Evolutionary conservation across 2,888 invertebrate species (phyloP).

Genomic region (Caenorhabditis sp.): DNA sequence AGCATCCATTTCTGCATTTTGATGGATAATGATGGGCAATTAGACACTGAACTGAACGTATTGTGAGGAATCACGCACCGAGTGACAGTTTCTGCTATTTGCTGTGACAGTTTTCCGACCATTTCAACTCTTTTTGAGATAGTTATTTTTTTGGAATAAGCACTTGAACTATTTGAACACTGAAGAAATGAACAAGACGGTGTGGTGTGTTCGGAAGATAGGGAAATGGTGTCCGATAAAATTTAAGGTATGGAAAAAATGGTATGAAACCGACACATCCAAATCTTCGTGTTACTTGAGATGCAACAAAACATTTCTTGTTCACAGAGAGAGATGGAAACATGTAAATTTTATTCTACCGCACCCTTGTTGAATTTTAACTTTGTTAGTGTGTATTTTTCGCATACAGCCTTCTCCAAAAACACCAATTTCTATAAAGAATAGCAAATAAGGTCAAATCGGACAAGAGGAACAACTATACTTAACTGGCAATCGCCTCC

Average conservation of each 20-base stretch:
- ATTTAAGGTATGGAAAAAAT: background rate
- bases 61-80: conserved; percentile 55
- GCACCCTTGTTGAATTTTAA: conserved; percentile 33
- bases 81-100: conserved; percentile 61
- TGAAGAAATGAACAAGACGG: background rate
- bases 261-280: background rate
- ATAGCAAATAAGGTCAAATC: conserved; percentile 40
- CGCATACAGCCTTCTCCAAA: background rate
- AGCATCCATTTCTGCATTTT: conserved; percentile 17
- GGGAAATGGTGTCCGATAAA: background rate
- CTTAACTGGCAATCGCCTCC: conserved; percentile 5
- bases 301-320: background rate
- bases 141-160: conserved; percentile 12
- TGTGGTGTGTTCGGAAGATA: background rate
- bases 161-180: conserved; percentile 30
- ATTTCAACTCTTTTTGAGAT: conserved; percentile 35
- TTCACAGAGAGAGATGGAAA: background rate
- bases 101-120: conserved; percentile 49
- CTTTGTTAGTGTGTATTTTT: conserved; percentile 11
- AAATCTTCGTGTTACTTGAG: background rate
- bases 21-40: conserved; percentile 62
- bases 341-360: conserved; percentile 46
- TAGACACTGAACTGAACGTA: conserved; percentile 47
- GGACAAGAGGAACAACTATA: conserved; percentile 30
- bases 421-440: conserved; percentile 6